These are phyloP conservation scores for Heloderma charlesbogerti DNA, from an alignment of 2,113 vertebrate genomes.

Conservation along the genomic window DNA sequence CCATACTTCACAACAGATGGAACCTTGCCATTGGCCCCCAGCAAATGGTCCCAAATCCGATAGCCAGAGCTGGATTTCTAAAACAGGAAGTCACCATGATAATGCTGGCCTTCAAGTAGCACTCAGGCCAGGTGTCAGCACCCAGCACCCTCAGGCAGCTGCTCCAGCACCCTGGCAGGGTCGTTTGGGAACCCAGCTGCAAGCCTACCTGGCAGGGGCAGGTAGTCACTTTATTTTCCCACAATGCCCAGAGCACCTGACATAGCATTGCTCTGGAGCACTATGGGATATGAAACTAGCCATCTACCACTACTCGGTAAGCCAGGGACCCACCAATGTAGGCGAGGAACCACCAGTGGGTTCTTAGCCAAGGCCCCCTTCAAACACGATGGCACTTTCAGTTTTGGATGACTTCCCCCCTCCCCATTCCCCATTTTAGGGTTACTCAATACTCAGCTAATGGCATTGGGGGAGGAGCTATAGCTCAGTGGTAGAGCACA, in stretches of 20 bases:
- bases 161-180: not conserved
- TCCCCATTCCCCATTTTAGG: too few relatives aligned
- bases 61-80: not conserved
- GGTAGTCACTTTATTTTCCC: not conserved
- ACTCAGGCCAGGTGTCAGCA: not conserved
- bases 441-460: not conserved
- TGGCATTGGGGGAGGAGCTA: not conserved
- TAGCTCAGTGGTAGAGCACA: not conserved
- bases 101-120: not conserved
- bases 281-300: not conserved
- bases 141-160: not conserved
- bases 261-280: not conserved
- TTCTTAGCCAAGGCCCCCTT: too few relatives aligned
- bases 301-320: not conserved
- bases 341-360: not conserved
- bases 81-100: not conserved
- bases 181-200: not conserved
- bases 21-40: not conserved
- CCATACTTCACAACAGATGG: not conserved
- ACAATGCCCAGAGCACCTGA: not conserved
- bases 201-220: not conserved
- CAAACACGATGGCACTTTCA: too few relatives aligned
- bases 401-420: too few relatives aligned
- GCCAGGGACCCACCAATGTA: not conserved
- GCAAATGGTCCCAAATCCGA: not conserved